Evolutionary conservation across 2,113 vertebrate genomes (phyloP).

Genomic region (Caranx melampygus): DNA sequence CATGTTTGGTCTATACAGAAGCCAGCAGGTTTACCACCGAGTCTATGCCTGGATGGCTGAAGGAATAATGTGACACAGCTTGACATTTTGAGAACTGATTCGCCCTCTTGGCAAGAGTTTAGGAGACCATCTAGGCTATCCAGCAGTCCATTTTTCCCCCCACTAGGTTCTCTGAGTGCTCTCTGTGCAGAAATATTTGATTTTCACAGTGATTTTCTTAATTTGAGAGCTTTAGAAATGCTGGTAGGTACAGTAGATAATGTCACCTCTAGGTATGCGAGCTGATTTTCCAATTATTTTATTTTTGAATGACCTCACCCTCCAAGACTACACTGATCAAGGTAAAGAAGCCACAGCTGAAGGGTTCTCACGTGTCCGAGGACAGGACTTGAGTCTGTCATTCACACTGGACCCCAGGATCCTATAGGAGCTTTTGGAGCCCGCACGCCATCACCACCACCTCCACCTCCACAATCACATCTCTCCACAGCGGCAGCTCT

Average conservation of each 20-base stretch:
- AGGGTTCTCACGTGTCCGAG: neutral
- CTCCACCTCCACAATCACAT: neutral
- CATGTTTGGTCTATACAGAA: neutral
- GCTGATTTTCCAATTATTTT: neutral
- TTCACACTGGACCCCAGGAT: neutral
- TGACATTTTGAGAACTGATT: neutral
- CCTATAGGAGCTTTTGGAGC: slow-evolving; percentile 33
- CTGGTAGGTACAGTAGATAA: neutral
- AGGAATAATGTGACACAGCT: neutral
- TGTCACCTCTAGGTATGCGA: no score
- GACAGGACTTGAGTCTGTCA: neutral
- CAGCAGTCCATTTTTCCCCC: neutral
- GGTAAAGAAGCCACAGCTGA: neutral
- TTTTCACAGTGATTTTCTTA: no score
- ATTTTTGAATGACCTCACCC: neutral
- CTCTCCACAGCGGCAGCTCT: slow-evolving; percentile 33
- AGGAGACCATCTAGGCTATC: neutral
- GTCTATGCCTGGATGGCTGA: neutral
- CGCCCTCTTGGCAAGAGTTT: neutral
- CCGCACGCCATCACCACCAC: slow-evolving; percentile 11
- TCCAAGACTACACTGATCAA: neutral
- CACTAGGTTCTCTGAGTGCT: neutral
- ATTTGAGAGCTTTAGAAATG: neutral
- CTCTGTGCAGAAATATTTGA: no score
- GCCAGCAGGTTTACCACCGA: neutral